These are phyloP conservation scores for Numenius phaeopus DNA, from an alignment of 2,797 vertebrate species.

Conservation along the genomic window DNA sequence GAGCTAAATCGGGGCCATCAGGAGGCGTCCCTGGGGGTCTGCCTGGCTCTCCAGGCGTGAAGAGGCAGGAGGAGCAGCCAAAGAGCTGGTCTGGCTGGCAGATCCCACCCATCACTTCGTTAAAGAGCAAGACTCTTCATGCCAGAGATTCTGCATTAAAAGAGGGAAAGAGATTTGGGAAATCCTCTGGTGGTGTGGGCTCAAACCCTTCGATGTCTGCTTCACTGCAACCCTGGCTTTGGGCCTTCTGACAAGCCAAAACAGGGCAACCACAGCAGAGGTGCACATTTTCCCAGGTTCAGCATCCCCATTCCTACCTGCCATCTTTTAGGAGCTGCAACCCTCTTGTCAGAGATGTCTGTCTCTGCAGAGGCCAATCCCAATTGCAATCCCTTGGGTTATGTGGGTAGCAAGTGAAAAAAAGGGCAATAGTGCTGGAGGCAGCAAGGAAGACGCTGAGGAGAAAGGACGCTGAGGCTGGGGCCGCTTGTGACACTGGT, in stretches of 20 bases:
- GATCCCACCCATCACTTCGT: background rate
- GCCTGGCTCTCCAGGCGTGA: background rate
- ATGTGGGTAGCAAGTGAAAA: background rate
- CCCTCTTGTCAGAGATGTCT: fast-evolving
- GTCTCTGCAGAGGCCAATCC: background rate
- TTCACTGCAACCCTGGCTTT: background rate
- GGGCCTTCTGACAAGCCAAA: background rate
- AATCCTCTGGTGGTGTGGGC: background rate
- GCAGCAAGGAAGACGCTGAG: fast-evolving
- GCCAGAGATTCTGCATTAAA: background rate
- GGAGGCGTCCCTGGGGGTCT: background rate
- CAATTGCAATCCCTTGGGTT: background rate
- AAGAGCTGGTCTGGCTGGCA: background rate
- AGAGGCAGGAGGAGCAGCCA: background rate
- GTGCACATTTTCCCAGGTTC: background rate
- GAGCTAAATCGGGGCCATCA: background rate
- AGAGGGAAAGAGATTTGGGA: background rate
- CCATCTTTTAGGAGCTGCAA: background rate
- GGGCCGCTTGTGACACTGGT: background rate
- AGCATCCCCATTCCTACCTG: background rate
- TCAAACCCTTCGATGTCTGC: fast-evolving
- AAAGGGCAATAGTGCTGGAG: background rate
- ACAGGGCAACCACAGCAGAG: background rate
- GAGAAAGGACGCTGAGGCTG: fast-evolving
- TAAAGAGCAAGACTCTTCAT: background rate